Evolutionary conservation across 2,888 invertebrate species (phyloP).

Genomic region (Ypsolopha scabrella): DNA sequence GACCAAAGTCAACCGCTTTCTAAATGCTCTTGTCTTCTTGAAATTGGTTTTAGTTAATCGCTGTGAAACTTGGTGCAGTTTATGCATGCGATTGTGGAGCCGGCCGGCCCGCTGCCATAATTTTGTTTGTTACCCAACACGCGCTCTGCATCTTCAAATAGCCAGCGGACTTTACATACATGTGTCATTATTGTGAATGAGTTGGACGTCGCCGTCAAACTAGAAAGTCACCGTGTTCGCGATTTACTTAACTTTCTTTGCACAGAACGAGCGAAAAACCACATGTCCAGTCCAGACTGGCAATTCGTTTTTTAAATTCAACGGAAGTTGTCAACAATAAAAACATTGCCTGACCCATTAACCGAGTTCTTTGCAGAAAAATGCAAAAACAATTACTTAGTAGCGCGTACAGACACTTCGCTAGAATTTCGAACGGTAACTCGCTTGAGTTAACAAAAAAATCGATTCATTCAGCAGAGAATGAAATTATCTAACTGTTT

Average conservation of each 20-base stretch:
- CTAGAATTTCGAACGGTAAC: conserved; percentile 36
- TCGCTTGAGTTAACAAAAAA: conserved; percentile 30
- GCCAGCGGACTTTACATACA: conserved; percentile 9
- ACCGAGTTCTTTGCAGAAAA: conserved; percentile 28
- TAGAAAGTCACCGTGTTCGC: conserved; percentile 1
- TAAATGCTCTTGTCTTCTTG: conserved; percentile 6
- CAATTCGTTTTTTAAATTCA: neutral
- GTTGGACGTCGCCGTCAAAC: conserved; percentile 6
- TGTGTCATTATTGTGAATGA: conserved; percentile 16
- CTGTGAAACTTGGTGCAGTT: conserved; percentile 1
- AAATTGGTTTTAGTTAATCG: conserved; percentile 1
- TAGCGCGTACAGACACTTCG: conserved; percentile 20
- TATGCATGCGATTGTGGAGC: neutral
- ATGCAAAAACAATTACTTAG: conserved; percentile 26
- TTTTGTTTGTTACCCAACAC: conserved; percentile 12
- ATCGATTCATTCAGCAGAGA: conserved; percentile 30
- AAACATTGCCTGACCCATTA: conserved; percentile 26
- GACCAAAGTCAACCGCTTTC: conserved; percentile 28
- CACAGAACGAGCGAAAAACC: neutral
- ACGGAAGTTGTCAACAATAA: neutral
- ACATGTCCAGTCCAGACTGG: neutral
- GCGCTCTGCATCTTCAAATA: conserved; percentile 15
- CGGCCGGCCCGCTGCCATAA: conserved; percentile 20
- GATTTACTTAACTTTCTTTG: conserved; percentile 1
- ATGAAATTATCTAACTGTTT: conserved; percentile 51